Evolutionary conservation across 2,113 vertebrate genomes (phyloP), one percentile per base, ranked within the genome.

Genomic region (Centrocercus urophasianus): DNA sequence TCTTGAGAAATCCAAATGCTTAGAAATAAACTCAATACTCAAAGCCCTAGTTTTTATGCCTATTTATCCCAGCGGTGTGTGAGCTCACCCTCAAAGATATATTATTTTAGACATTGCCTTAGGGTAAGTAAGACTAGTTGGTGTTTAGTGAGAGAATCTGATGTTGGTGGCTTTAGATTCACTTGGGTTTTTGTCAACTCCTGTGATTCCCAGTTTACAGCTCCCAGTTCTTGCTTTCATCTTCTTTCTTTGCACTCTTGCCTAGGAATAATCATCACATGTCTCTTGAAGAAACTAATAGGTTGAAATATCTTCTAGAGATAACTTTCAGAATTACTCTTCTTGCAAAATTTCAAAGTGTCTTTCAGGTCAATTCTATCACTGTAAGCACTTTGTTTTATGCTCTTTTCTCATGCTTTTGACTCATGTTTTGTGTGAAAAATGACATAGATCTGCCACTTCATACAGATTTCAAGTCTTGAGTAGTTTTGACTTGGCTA

Each of bases 401-500:
- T 45, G 6, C 57, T 72, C 56, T 11, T 38, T 50, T 66, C 34
- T 84, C 42, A 8, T 45, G 6, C 42, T 72, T 60, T 11, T 38
- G 71, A 64, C 21, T 30, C 3, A 2, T 14, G 8, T 56, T 66
- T 42, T 27, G 11, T n/a, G 20, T 61, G 30, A 83, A 21, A 5
- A 38, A 7, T 21, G 2, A 5, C 40, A 27, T 4, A 88, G 43
- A 14, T 17, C 30, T 67, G 5, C 13, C 15, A 56, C 28, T 60
- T 64, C 27, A 20, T 43, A 28, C 11, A 11, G 17, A 8, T 75
- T 61, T 54, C 56, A 40, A 63, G 1, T 65, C 4, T n/a, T 32
- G 0, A 0, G 4, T 19, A 24, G 43, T 14, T 52, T 30, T 79
- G 13, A 19, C 3, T 78, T 14, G 19, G 12, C 21, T 32, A 3